Evolutionary conservation across 2,797 vertebrate species (phyloP), one percentile per base, ranked within the genome.

Genomic region (Rhinogobio ventralis): DNA sequence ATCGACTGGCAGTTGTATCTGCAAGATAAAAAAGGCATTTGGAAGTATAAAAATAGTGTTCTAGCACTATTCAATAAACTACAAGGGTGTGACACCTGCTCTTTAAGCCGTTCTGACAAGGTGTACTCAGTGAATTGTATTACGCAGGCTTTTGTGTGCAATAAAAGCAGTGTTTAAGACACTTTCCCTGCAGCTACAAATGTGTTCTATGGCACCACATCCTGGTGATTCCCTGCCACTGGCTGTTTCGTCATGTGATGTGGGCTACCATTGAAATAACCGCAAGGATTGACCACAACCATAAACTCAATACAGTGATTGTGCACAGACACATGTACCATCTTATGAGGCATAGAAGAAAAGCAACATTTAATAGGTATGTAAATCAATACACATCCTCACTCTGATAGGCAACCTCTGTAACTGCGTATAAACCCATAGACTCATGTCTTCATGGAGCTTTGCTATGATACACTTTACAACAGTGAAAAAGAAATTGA

Each of bases 281-380:
- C 1, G 0, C 55, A 33, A 49, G 2, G 2, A 14, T 36, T 10
- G 19, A 55, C 25, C 30, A 46, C 36, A 51, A 67, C 33, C 33
- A 25, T 17, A 19, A 72, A 49, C 7, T 42, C 36, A 30, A 68
- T 46, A 23, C 49, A 57, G 53, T 49, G 66, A 79, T 33, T 60
- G 9, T 83, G 51, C 69, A 66, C 13, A 71, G 17, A 86, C 17
- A 77, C 71, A 81, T 23, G 33, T n/a, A 81, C 33, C 64, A 71
- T 42, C 51, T 64, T 60, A 15, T 64, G 82, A 87, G 79, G 68
- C 79, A 49, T 85, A 82, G 79, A 85, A 87, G 79, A 85, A 87
- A 85, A 87, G 83, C 86, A 87, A 87, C 86, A 85, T 87, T 87
- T 87, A 87, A 87, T 87, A 85, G 83, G 83, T 82, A 85, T 82